A percentile compares a stretch with the other conserved stretches of the same genome.
Conservation (phyloP, 2,113 vertebrate species). For the Scopus umbretta region DNA sequence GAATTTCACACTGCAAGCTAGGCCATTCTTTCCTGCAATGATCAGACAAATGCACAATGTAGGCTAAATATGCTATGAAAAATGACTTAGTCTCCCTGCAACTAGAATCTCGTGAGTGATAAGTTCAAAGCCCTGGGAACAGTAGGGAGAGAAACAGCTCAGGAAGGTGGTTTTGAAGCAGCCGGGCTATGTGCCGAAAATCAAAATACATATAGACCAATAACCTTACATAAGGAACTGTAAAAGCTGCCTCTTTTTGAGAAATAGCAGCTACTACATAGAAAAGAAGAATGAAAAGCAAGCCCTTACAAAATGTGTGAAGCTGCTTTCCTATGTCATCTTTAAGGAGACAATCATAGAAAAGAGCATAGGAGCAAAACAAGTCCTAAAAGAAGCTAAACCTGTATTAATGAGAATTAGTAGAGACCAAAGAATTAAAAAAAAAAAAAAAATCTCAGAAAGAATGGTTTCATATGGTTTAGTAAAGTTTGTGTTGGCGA, state of each 20-base stretch:
- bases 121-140: background rate
- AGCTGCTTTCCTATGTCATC: background rate
- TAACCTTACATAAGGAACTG: background rate
- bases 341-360: background rate
- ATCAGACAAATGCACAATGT: background rate
- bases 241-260: background rate
- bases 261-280: background rate
- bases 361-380: background rate
- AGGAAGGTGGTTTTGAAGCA: background rate
- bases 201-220: background rate
- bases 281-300: background rate
- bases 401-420: background rate
- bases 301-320: background rate
- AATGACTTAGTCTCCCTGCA: background rate
- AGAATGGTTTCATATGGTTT: background rate
- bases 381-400: background rate
- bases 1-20: background rate
- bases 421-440: background rate
- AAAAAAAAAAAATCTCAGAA: background rate
- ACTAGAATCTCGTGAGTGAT: background rate
- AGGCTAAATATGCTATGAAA: background rate
- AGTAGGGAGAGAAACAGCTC: background rate
- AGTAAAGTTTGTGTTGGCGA: background rate
- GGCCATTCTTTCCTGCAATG: background rate
- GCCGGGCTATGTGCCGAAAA: background rate